These are phyloP conservation scores for Lasioglossum calceatum DNA, from an alignment of 2,888 invertebrate genomes.

Conservation along the genomic window DNA sequence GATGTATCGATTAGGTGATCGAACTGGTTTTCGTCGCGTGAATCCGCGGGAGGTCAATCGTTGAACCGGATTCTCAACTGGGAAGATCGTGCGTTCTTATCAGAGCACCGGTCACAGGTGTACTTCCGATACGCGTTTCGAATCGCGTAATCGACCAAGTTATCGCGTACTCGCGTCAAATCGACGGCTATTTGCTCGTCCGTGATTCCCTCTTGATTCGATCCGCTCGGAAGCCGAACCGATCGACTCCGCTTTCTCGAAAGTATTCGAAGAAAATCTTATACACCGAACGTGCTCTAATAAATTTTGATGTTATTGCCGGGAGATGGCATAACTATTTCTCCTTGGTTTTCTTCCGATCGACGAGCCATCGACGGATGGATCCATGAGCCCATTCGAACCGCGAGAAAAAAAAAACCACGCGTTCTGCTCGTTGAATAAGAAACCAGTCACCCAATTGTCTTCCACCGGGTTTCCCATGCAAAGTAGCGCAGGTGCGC, in stretches of 20 bases:
- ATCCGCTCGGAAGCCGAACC: neutral
- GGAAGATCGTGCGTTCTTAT: neutral
- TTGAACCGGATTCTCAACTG: constrained; percentile 23
- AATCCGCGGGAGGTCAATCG: constrained; percentile 30
- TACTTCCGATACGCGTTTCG: neutral
- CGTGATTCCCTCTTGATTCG: neutral
- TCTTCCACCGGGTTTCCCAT: constrained; percentile 13
- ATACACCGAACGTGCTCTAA: neutral
- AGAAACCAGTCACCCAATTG: constrained; percentile 18
- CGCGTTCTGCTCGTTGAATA: constrained; percentile 15
- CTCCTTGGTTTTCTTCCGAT: neutral
- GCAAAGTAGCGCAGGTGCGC: constrained; percentile 35
- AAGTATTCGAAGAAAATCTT: neutral
- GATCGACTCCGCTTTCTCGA: neutral
- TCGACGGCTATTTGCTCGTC: neutral
- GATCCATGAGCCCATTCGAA: neutral
- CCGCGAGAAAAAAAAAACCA: neutral
- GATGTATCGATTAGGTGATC: constrained; percentile 35
- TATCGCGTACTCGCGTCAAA: neutral
- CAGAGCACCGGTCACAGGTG: neutral
- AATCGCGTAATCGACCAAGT: neutral
- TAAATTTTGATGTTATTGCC: neutral
- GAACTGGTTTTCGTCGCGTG: constrained; percentile 19
- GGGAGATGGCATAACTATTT: neutral
- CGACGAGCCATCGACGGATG: no score